A percentile compares a stretch with the other conserved stretches of the same genome.
phyloP scores from a whole-genome alignment of 2,888 invertebrate species.

The Phragmatobia fuliginosa region DNA sequence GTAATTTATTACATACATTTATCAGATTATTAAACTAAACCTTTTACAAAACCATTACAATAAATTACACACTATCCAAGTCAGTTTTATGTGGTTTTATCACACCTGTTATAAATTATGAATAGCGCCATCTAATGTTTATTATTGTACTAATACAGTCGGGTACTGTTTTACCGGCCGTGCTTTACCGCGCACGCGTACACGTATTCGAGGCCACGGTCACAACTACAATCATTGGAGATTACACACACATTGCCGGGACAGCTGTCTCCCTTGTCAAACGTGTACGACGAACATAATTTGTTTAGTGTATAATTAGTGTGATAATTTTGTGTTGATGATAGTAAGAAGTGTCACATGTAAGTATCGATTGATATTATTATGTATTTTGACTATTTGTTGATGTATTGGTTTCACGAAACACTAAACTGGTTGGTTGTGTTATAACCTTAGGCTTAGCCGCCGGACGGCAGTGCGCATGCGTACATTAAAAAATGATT shows the following conservation, averaged over 20 bases:
- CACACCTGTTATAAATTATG: neutral
- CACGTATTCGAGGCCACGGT: constrained; percentile 73
- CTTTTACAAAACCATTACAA: neutral
- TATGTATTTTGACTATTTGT: constrained; percentile 6
- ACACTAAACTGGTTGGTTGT: constrained; percentile 14
- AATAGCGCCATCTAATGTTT: constrained; percentile 66
- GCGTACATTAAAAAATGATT: constrained; percentile 42
- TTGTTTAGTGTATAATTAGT: constrained; percentile 53
- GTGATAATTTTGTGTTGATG: constrained; percentile 60
- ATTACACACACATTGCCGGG: constrained; percentile 68
- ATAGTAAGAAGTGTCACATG: constrained; percentile 53
- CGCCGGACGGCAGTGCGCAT: constrained; percentile 51
- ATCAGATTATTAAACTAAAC: neutral
- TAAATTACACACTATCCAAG: neutral
- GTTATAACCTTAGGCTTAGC: constrained; percentile 56
- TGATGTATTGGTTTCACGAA: constrained; percentile 26
- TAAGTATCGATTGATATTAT: constrained; percentile 61
- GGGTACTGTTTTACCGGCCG: constrained; percentile 67
- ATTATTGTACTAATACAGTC: constrained; percentile 18
- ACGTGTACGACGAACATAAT: constrained; percentile 62
- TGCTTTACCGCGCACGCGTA: constrained; percentile 72
- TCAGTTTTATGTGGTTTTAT: neutral
- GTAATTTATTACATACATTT: neutral
- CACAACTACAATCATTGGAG: constrained; percentile 65
- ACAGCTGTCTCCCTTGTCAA: constrained; percentile 64